Base-by-base conservation (phyloP, 2,797 vertebrate species). In the Labeo calbasu region DNA sequence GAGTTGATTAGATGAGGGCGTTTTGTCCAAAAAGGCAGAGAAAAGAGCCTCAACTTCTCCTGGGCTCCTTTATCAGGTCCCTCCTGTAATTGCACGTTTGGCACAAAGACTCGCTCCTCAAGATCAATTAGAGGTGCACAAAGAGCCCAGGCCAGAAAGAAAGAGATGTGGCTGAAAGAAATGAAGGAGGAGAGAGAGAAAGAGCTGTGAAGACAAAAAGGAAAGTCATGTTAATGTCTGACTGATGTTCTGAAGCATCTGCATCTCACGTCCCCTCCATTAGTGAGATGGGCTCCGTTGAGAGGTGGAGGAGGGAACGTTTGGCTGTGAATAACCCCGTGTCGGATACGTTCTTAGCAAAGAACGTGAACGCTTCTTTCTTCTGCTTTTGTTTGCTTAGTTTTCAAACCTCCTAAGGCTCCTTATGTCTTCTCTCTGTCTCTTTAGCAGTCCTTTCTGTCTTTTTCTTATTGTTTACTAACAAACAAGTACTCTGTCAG, bases 61-160 rank as follows among this genome's bases (percentile, higher is more conserved):
- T 32, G 57, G 32, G 46, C 25, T 51, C 57, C 72, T 87, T 88
- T 87, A 86, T 87, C 82, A 66, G 76, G 46, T 71, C 61, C 13
- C 55, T 81, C 61, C 63, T 83, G 85, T 88, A 88, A 88, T 87
- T 87, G 85, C 81, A 85, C 80, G 77, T 88, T 86, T 82, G 82
- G 84, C 81, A 88, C 88, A 86, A 86, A 89, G 82, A 77, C 83
- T 85, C 85, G 36, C 71, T 69, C 72, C 65, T 83, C 84, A 59
- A 84, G 85, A 87, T 86, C 86, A 87, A 88, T 87, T 90, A 90
- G 82, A 86, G 72, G 28, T 50, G 21, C 63, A 86, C 79, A 86
- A 88, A 82, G 79, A 82, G 77, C 57, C 83, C 53, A n/a, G 53
- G 65, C 75, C 71, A 75, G 69, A 86, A 51, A 83, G 70, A 85